A percentile compares a stretch with the other conserved stretches of the same genome.
Conservation (phyloP, 1,140 invertebrate species). For the Caenorhabditis tropicalis region DNA sequence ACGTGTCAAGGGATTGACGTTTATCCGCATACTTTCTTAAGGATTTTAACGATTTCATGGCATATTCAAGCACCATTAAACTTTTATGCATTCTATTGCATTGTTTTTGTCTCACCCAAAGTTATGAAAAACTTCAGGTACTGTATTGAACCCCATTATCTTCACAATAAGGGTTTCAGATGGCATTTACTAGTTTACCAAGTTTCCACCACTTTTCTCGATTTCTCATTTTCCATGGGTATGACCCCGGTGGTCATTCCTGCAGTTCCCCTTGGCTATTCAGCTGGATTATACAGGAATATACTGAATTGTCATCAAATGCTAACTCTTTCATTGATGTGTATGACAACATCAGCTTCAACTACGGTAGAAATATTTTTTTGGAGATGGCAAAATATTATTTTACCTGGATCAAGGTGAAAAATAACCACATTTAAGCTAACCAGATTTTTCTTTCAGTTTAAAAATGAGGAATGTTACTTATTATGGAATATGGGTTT, state of each 20-base stretch:
- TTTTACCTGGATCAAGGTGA: not conserved
- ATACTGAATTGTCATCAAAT: conserved; percentile 9
- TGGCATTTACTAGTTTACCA: conserved; percentile 10
- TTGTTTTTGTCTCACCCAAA: not conserved
- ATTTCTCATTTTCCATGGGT: not conserved
- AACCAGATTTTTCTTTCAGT: too few species aligned
- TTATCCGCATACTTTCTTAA: not conserved
- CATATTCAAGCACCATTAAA: conserved; percentile 14
- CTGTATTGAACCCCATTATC: too few species aligned
- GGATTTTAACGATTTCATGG: not conserved
- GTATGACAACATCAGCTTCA: not conserved
- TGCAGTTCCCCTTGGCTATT: not conserved
- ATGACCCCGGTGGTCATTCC: not conserved
- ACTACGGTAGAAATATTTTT: conserved; percentile 11
- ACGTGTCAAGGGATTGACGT: conserved; percentile 30
- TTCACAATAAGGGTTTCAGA: too few species aligned
- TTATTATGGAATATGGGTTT: not conserved
- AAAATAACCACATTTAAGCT: not conserved
- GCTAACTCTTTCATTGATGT: not conserved
- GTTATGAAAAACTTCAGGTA: conserved; percentile 7
- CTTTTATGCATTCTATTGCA: conserved; percentile 17
- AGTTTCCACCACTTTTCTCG: not conserved
- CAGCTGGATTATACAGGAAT: not conserved
- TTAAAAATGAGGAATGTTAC: not conserved
- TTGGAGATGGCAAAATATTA: conserved; percentile 22